Base-by-base conservation (phyloP, 2,113 vertebrate species). In the Indicator maculatus region DNA sequence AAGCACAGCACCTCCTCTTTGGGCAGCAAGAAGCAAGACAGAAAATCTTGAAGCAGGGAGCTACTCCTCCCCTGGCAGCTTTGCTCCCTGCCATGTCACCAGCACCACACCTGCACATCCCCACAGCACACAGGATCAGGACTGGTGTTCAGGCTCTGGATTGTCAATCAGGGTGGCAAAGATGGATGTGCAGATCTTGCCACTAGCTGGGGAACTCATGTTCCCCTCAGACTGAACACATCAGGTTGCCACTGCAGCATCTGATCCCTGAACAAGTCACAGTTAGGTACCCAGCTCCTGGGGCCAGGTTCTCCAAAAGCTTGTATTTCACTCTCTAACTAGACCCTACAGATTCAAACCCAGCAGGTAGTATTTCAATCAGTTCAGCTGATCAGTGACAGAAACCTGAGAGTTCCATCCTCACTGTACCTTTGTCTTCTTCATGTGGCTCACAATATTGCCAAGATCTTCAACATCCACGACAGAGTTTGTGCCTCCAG, bases 401-500 rank as follows among this genome's bases (percentile, higher is more conserved):
- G 21, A 72, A 38, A 53, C 16, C 30, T 31, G 27, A 45, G n/a
- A 30, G 33, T 41, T 52, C 80, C 30, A 21, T 0, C 8, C 11
- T 36, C 2, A 1, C 16, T 70, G 55, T 97, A 99, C 99, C 99
- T 99, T 99, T 58, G 97, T 96, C 96, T 98, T 98, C 97, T 97
- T 99, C 93, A 96, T 31, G 15, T 65, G 96, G 76, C 69, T 98
- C 98, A 99, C 97, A n/a, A 99, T 89, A 66, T 92, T 97, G 47
- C 99, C 99, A 4, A 99, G 98, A 96, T 99, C 99, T 92, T 99
- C 99, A 67, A 99, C 97, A 70, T 99, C 99, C 0, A 99, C 52
- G 21, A 99, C 97, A 8, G 97, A 95, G 26, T 86, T 94, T 0
- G 67, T 70, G 23, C 69, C 92, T 28, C 76, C 96, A 39, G 93